phyloP scores from a whole-genome alignment of 2,888 invertebrate genomes.

The Sericinus montela region DNA sequence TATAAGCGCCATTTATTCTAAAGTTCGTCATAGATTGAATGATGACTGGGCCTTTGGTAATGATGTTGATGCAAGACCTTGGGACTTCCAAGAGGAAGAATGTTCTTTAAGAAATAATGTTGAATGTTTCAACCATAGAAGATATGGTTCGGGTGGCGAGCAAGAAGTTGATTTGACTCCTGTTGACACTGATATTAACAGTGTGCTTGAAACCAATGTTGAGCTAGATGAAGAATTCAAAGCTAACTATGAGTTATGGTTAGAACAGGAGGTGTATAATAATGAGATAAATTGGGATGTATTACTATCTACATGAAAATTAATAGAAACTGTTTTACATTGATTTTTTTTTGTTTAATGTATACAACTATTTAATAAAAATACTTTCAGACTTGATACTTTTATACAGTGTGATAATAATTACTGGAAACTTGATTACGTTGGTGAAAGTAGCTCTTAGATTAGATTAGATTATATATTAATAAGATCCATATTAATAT shows the following conservation, averaged over 20 bases:
- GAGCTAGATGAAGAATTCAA: conserved; percentile 96
- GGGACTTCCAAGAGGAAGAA: conserved; percentile 99
- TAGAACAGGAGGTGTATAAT: conserved; percentile 97
- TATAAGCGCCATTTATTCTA: conserved; percentile 98
- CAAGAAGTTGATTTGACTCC: conserved; percentile 81
- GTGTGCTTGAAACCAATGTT: conserved; percentile 86
- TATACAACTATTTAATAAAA: conserved; percentile 6
- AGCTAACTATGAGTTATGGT: conserved; percentile 95
- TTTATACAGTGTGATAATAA: conserved; percentile 18
- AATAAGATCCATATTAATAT: not conserved
- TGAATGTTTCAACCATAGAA: conserved; percentile 96
- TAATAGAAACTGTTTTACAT: not conserved
- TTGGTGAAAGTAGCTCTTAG: not conserved
- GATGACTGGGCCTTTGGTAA: conserved; percentile 99
- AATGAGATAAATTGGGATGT: conserved; percentile 90
- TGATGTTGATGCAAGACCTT: conserved; percentile 97
- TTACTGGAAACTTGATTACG: conserved; percentile 4
- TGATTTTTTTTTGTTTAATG: not conserved
- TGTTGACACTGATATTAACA: conserved; percentile 89
- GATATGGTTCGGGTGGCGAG: conserved; percentile 83
- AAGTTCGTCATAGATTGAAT: conserved; percentile 96
- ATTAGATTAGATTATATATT: conserved; percentile 3
- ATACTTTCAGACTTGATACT: conserved; percentile 16
- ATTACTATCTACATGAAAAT: conserved; percentile 48
- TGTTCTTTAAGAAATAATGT: conserved; percentile 95